Evolutionary conservation across 2,888 invertebrate species (phyloP).

Genomic region (Macrostomum cliftonense): DNA sequence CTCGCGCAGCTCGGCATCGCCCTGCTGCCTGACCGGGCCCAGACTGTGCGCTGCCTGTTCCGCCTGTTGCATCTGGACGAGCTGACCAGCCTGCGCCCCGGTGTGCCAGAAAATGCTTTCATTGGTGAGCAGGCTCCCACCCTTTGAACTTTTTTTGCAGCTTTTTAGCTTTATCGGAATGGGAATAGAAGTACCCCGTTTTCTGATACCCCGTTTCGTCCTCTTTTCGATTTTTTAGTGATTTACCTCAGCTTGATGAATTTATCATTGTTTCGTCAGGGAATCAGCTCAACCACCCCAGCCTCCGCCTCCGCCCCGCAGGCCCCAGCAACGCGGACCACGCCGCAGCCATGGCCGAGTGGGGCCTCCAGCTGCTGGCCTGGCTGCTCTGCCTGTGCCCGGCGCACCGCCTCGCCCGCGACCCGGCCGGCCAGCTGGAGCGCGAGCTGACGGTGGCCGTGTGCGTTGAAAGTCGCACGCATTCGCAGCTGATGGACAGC

Average conservation of each 20-base stretch:
- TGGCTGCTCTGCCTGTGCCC: slow-evolving; percentile 42
- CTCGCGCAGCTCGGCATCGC: slow-evolving; percentile 51
- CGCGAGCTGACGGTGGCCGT: slow-evolving; percentile 52
- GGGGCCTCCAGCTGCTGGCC: slow-evolving; percentile 63
- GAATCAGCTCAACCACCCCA: too few relatives aligned
- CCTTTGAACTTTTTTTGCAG: too few relatives aligned
- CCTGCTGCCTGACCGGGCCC: not conserved
- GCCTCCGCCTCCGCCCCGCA: not conserved
- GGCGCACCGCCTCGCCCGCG: slow-evolving; percentile 38
- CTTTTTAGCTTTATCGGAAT: too few relatives aligned
- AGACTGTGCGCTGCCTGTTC: not conserved
- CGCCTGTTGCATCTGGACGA: not conserved
- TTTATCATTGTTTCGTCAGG: too few relatives aligned
- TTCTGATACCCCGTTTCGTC: too few relatives aligned
- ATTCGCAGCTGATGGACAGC: slow-evolving; percentile 76
- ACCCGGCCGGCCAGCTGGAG: slow-evolving; percentile 47
- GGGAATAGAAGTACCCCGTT: too few relatives aligned
- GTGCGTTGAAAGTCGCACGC: slow-evolving; percentile 81
- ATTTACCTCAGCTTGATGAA: too few relatives aligned
- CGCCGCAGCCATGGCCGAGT: slow-evolving; percentile 3
- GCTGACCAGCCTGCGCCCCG: not conserved
- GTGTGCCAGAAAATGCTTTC: not conserved
- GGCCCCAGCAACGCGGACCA: not conserved
- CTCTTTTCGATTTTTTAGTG: too few relatives aligned
- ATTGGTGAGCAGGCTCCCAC: not conserved